A percentile compares a stretch with the other conserved stretches of the same genome.
Conservation (phyloP, 2,113 vertebrate species). For the Aspiorhynchus laticeps region DNA sequence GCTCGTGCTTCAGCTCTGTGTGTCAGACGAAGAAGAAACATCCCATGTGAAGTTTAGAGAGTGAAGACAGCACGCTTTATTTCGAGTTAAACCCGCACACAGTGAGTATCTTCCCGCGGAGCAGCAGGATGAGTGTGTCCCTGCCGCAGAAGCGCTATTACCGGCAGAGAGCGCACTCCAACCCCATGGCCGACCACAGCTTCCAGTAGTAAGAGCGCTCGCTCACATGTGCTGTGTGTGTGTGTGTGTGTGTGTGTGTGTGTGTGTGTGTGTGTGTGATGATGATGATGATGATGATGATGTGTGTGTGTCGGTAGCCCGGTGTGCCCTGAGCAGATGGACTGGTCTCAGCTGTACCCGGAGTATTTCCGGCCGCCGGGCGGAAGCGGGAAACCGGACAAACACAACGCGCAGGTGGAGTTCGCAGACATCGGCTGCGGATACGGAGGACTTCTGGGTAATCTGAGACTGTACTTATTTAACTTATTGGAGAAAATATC, state of each 20-base stretch:
- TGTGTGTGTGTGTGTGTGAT: too few species aligned
- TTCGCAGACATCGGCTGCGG: slow-evolving; percentile 94
- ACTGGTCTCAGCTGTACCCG: slow-evolving; percentile 86
- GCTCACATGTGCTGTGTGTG: slow-evolving; percentile 64
- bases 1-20: neutral
- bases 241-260: too few species aligned
- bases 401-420: slow-evolving; percentile 75
- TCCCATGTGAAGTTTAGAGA: neutral
- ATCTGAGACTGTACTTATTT: neutral
- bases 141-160: slow-evolving; percentile 91
- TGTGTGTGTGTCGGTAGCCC: slow-evolving; percentile 73
- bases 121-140: slow-evolving; percentile 66
- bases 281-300: too few species aligned
- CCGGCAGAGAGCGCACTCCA: slow-evolving; percentile 89
- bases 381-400: slow-evolving; percentile 59
- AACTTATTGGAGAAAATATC: neutral
- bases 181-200: slow-evolving; percentile 90
- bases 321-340: slow-evolving; percentile 87
- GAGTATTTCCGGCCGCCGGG: slow-evolving; percentile 70
- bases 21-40: neutral
- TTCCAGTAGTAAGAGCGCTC: slow-evolving; percentile 86
- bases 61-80: neutral
- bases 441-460: slow-evolving; percentile 86
- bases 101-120: neutral
- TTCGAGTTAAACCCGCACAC: neutral